Evolutionary conservation across 2,113 vertebrate species (phyloP).

Genomic region (Platysteira castanea): DNA sequence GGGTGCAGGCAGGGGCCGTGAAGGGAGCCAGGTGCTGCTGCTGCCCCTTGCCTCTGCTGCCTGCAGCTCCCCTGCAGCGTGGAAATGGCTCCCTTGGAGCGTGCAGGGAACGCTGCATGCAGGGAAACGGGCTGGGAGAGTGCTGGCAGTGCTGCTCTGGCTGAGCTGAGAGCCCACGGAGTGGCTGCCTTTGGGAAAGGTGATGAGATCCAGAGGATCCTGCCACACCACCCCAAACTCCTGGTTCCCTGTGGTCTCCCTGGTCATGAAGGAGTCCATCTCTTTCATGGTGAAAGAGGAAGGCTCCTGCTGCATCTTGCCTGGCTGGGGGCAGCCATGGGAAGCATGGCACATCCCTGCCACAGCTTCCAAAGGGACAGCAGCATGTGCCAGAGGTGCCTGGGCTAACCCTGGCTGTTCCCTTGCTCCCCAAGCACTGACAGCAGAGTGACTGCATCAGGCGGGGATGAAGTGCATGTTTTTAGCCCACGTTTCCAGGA

Average conservation of each 20-base stretch:
- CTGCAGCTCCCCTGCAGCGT: background rate
- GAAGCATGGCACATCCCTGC: background rate
- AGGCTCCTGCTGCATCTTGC: background rate
- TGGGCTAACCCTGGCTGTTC: background rate
- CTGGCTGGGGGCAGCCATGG: background rate
- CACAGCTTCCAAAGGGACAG: background rate
- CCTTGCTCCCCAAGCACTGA: background rate
- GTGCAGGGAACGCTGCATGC: accelerated
- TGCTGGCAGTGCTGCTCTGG: accelerated
- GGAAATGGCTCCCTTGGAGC: background rate
- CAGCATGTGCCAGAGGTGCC: background rate
- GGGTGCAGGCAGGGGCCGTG: background rate
- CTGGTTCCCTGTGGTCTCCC: background rate
- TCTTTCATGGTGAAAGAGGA: background rate
- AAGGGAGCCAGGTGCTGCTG: background rate
- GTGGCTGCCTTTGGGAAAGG: background rate
- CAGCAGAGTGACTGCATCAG: background rate
- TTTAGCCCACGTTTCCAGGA: background rate
- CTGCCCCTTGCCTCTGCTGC: background rate
- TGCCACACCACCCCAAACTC: background rate
- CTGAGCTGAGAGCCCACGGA: accelerated
- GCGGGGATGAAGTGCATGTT: background rate
- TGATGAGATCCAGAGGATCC: too few species aligned
- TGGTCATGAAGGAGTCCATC: background rate
- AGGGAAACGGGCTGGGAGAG: background rate